A percentile compares a stretch with the other conserved stretches of the same genome.
Conservation (phyloP, 2,113 vertebrate species). For the Passer montanus region DNA sequence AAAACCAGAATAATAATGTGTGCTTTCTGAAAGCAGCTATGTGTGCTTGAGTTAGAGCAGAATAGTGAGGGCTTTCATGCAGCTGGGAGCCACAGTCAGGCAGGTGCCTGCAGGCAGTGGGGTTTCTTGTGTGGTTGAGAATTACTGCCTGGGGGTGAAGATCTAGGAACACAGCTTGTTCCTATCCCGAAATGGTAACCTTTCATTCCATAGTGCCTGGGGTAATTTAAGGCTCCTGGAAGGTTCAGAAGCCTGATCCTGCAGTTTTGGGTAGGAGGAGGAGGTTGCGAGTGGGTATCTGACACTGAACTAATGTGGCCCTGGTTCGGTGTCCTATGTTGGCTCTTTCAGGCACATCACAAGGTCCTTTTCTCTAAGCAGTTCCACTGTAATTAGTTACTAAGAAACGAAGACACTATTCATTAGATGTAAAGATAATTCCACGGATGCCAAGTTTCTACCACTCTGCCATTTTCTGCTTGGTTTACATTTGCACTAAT, state of each 20-base stretch:
- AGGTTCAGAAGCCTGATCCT: neutral
- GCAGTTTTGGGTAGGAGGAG: neutral
- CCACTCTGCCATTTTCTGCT: constrained; percentile 1
- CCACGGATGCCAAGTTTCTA: neutral
- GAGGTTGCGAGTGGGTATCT: neutral
- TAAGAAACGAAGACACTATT: neutral
- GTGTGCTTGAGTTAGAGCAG: neutral
- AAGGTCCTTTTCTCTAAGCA: neutral
- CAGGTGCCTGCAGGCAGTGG: neutral
- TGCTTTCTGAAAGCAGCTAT: constrained; percentile 13
- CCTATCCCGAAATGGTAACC: neutral
- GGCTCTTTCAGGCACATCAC: neutral
- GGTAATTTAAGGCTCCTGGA: neutral
- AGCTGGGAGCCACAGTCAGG: neutral
- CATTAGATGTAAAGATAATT: constrained; percentile 18
- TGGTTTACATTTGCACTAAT: neutral
- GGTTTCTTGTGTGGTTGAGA: neutral
- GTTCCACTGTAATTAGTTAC: constrained; percentile 14
- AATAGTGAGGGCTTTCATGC: constrained; percentile 17
- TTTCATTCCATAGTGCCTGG: neutral
- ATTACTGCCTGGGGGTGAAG: neutral
- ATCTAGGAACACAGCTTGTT: neutral
- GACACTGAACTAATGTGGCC: neutral
- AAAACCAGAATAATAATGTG: constrained; percentile 24
- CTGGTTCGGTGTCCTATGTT: fast-evolving